A percentile compares a stretch with the other conserved stretches of the same genome.
Evolutionary conservation across 2,113 vertebrate genomes (phyloP).

Genomic region (Tetrax tetrax): DNA sequence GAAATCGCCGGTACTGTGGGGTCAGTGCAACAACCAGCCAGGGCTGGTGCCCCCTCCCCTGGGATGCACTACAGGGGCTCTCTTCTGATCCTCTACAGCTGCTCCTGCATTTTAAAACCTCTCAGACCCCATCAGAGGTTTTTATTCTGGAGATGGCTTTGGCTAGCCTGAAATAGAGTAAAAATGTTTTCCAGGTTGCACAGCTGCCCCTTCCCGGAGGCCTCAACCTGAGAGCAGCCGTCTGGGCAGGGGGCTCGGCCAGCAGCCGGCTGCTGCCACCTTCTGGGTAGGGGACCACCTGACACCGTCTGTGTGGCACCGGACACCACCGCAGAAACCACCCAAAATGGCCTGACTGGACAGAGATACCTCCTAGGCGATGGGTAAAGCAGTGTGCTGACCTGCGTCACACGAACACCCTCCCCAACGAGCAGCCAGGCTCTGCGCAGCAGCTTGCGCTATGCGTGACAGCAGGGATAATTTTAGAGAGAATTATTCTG

Average conservation of each 20-base stretch:
- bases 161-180: not conserved
- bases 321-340: rapidly evolving
- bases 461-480: too few relatives aligned
- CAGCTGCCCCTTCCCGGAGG: not conserved
- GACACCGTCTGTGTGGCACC: not conserved
- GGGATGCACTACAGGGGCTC: rapidly evolving
- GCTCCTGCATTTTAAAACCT: not conserved
- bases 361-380: rapidly evolving
- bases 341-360: not conserved
- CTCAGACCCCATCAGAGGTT: not conserved
- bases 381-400: not conserved
- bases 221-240: not conserved
- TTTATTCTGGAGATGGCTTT: not conserved
- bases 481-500: not conserved
- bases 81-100: not conserved
- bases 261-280: not conserved
- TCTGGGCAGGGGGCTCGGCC: not conserved
- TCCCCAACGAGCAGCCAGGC: not conserved
- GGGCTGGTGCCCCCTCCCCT: too few relatives aligned
- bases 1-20: rapidly evolving
- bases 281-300: not conserved
- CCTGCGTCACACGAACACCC: not conserved
- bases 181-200: not conserved
- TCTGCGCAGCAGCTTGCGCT: not conserved
- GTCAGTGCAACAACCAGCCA: rapidly evolving